These are phyloP conservation scores for Erithacus rubecula DNA, from an alignment of 2,797 vertebrate genomes.

Conservation along the genomic window DNA sequence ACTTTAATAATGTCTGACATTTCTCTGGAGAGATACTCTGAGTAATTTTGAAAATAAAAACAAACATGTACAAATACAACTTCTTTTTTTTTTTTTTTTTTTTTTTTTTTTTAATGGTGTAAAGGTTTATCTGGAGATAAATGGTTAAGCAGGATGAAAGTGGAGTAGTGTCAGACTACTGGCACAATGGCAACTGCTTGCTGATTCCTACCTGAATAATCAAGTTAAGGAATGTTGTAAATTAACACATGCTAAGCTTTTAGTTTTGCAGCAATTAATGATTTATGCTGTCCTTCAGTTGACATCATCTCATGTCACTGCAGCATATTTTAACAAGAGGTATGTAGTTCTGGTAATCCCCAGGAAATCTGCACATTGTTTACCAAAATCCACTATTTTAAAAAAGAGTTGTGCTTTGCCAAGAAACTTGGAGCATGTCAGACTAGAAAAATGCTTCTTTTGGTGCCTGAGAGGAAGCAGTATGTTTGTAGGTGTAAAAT, in stretches of 20 bases:
- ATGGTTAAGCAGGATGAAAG: not conserved
- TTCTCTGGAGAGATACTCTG: not conserved
- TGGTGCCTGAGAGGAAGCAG: not conserved
- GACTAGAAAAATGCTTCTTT: not conserved
- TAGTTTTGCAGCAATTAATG: not conserved
- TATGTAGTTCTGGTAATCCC: slow-evolving; percentile 26
- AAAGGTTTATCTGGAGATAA: not conserved
- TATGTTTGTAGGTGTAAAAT: not conserved
- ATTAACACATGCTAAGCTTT: not conserved
- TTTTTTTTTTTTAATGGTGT: not conserved
- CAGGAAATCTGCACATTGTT: slow-evolving; percentile 5
- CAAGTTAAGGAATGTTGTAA: not conserved
- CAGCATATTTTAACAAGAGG: not conserved
- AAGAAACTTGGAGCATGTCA: not conserved
- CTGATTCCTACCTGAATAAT: not conserved
- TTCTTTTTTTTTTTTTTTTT: not conserved
- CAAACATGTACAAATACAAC: not conserved
- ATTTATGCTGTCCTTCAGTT: not conserved
- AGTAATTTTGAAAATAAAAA: not conserved
- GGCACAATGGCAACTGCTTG: not conserved
- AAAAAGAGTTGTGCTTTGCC: not conserved
- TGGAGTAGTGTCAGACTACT: not conserved
- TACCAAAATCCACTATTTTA: not conserved
- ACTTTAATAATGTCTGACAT: not conserved
- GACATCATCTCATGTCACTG: not conserved